A percentile compares a stretch with the other conserved stretches of the same genome.
These are phyloP conservation scores for Sciurus carolinensis DNA, from an alignment of 2,797 vertebrate genomes.

Conservation along the genomic window DNA sequence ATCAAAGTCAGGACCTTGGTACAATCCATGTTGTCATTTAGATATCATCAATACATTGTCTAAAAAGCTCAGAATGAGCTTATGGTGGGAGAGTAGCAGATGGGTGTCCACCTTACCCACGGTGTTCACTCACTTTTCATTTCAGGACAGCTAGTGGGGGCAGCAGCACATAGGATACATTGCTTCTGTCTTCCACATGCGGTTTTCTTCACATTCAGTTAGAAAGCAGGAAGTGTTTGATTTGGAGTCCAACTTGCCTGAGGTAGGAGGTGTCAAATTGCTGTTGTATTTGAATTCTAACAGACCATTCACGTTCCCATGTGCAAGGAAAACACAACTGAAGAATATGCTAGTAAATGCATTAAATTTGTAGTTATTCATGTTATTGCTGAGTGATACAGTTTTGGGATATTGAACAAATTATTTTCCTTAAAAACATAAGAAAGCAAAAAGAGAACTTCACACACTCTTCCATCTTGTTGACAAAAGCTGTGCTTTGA, in stretches of 20 bases:
- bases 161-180: neutral
- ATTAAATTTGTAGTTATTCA: conserved; percentile 2
- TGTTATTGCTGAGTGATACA: neutral
- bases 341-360: conserved; percentile 31
- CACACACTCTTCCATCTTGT: neutral
- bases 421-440: neutral
- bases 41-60: neutral
- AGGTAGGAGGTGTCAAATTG: conserved; percentile 10
- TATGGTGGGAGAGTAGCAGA: neutral
- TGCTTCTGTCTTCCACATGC: neutral
- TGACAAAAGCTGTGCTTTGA: conserved; percentile 4
- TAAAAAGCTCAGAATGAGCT: conserved; percentile 9
- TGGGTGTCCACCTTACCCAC: neutral
- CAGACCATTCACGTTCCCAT: conserved; percentile 20
- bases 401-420: neutral
- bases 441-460: neutral
- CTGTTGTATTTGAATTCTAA: conserved; percentile 9
- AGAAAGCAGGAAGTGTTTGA: conserved; percentile 2
- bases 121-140: conserved; percentile 10
- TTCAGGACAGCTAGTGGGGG: neutral
- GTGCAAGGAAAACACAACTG: neutral
- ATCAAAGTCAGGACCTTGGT: neutral
- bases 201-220: neutral
- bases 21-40: neutral
- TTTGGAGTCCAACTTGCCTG: conserved; percentile 26